A percentile compares a stretch with the other conserved stretches of the same genome.
phyloP scores from a whole-genome alignment of 2,797 vertebrate species.

The Scomberomorus guttatus region DNA sequence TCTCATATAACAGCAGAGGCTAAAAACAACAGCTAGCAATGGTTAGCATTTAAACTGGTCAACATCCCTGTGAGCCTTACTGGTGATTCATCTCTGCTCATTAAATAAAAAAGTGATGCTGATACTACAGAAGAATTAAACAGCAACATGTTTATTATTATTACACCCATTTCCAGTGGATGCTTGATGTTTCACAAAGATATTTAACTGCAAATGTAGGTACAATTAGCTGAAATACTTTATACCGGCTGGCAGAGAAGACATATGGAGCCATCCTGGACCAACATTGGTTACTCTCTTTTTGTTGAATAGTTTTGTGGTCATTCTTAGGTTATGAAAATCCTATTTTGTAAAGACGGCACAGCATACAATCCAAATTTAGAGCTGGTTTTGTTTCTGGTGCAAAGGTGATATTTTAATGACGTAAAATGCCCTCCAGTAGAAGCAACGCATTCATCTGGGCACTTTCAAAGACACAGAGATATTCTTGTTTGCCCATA shows the following conservation, averaged over 20 bases:
- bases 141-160: neutral
- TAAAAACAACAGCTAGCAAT: slow-evolving; percentile 6
- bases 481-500: no score
- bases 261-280: neutral
- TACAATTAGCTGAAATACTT: no score
- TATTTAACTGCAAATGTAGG: neutral
- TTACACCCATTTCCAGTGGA: neutral
- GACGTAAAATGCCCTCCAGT: no score
- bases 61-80: neutral
- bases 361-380: no score
- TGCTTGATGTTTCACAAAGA: neutral
- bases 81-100: neutral
- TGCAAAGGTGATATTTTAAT: neutral
- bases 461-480: no score
- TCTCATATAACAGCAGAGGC: neutral
- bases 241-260: no score
- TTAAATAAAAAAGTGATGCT: slow-evolving; percentile 2
- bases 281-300: no score
- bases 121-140: slow-evolving; percentile 1
- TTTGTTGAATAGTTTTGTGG: no score
- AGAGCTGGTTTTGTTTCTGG: neutral
- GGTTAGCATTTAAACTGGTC: neutral
- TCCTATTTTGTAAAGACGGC: no score
- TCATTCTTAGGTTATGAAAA: no score
- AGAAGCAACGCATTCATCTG: no score